Evolutionary conservation across 2,113 vertebrate genomes (phyloP).

Genomic region (Sula dactylatra): DNA sequence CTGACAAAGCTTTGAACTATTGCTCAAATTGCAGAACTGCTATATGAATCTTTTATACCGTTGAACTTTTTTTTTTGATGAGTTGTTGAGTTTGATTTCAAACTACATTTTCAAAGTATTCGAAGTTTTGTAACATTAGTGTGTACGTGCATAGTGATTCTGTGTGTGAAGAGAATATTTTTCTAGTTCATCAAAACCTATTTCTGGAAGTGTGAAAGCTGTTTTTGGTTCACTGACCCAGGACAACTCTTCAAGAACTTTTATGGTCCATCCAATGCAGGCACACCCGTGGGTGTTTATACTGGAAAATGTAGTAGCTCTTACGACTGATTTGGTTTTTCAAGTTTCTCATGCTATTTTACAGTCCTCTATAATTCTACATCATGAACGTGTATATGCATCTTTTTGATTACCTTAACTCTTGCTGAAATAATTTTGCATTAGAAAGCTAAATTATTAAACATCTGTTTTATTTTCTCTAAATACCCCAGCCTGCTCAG

Average conservation of each 20-base stretch:
- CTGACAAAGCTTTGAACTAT: constrained; percentile 43
- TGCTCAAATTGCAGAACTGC: constrained; percentile 29
- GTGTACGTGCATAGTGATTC: background rate
- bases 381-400: background rate
- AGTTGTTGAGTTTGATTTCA: constrained; percentile 32
- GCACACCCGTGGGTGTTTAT: background rate
- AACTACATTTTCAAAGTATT: constrained; percentile 3
- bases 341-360: constrained; percentile 31
- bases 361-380: constrained; percentile 1
- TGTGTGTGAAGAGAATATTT: constrained; percentile 43
- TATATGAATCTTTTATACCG: constrained; percentile 49
- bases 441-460: constrained; percentile 14
- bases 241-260: background rate
- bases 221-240: background rate
- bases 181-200: constrained; percentile 23
- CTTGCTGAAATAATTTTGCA: background rate
- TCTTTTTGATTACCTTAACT: background rate
- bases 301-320: constrained; percentile 20
- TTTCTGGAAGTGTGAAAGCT: constrained; percentile 42
- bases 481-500: background rate
- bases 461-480: background rate
- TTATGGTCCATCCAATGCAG: background rate
- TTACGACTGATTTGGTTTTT: background rate
- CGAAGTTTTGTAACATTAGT: constrained; percentile 24
- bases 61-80: background rate